Evolutionary conservation across 2,113 vertebrate genomes (phyloP).

Genomic region (Grammomys dolichurus): DNA sequence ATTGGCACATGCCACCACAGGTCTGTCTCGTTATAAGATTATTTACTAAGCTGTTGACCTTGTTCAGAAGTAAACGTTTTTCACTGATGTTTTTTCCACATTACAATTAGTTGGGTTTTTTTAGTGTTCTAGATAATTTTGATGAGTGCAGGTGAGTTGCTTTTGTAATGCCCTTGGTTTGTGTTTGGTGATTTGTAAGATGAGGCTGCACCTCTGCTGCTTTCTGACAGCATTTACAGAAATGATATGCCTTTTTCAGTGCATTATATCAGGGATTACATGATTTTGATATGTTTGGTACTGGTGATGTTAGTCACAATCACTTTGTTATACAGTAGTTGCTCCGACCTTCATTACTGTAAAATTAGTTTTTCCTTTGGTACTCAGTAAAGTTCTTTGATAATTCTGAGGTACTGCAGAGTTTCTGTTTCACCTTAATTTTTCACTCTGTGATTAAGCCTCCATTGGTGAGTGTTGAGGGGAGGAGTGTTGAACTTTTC

Average conservation of each 20-base stretch:
- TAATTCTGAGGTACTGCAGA: not conserved
- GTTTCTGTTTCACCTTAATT: not conserved
- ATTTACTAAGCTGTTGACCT: not conserved
- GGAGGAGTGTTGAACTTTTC: not conserved
- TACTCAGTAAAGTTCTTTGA: not conserved
- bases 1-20: not conserved
- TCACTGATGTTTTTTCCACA: not conserved
- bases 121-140: not conserved
- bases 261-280: not conserved
- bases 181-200: not conserved
- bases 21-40: not conserved
- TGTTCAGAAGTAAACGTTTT: not conserved
- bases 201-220: not conserved
- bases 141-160: not conserved
- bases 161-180: not conserved
- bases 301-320: not conserved
- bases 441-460: not conserved
- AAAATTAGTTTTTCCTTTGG: not conserved
- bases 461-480: not conserved
- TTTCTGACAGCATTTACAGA: not conserved
- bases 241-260: not conserved
- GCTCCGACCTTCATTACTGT: not conserved
- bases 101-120: not conserved
- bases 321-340: not conserved
- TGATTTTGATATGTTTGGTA: not conserved